Evolutionary conservation across 2,888 invertebrate species (phyloP), one percentile per base, ranked within the genome.

Genomic region (Heliconius hortense): DNA sequence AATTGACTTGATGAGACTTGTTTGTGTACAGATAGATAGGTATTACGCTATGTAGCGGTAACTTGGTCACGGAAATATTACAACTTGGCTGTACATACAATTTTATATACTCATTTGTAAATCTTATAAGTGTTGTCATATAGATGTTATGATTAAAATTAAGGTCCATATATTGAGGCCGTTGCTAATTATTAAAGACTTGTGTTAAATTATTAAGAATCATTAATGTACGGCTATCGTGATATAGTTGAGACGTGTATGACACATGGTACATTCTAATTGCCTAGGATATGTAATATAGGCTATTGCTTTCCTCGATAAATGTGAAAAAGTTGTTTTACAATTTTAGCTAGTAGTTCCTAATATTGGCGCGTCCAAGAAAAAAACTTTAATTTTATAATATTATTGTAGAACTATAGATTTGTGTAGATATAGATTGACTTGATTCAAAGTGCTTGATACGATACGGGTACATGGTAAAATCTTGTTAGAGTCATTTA

Each of bases 1-100:
- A 78, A 78, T 78, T 28, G 68, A 62, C 67, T 66, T 70, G 70
- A 74, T 74, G 76, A 74, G 72, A 60, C 43, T 62, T 69, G 74
- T 72, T 76, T 72, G 68, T 56, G 59, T 63, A n/a, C 62, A 26
- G 71, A 48, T 56, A 35, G 13, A 28, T 63, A 26, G 53, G 4
- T 68, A 21, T 68, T 60, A 39, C 39, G 59, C 39, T 39, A 59
- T 21, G 8, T 24, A 60, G 26, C 24, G 24, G 56, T 15, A n/a
- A 69, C 31, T 31, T 53, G 31, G 31, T 69, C 31, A 56, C 53
- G 48, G 67, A 28, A 68, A 67, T 48, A 26, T 67, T 67, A 67
- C 26, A 8, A 63, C 4, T 35, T 21, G 21, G 35, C 4, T 35
- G 4, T 35, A 31, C 18, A 21, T 31, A 63, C 8, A 63, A 31